Conservation (phyloP, 2,888 invertebrate species). For the Griposia aprilina region DNA sequence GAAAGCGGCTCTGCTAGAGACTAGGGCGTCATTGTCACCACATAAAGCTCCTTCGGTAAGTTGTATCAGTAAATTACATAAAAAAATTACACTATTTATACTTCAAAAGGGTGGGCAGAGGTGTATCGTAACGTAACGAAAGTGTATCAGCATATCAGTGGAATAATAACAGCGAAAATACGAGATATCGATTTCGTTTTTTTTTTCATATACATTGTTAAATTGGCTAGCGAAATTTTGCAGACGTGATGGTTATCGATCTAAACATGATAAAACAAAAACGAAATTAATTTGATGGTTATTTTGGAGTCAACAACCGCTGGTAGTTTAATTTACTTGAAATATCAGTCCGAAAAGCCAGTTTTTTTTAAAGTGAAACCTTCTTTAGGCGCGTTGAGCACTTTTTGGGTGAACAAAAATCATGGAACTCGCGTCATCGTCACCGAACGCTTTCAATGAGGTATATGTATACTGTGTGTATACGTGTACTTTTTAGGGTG, state of each 20-base stretch:
- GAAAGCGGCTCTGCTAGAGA: slow-evolving; percentile 92
- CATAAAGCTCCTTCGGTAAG: slow-evolving; percentile 80
- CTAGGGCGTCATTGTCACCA: slow-evolving; percentile 88
- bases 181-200: background rate
- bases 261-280: background rate
- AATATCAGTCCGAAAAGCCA: no score
- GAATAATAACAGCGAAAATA: background rate
- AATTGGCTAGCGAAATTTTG: background rate
- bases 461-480: no score
- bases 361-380: no score
- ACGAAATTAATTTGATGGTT: background rate
- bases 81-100: background rate
- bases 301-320: background rate
- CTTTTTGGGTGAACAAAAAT: no score
- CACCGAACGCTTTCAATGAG: no score
- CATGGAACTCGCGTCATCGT: no score
- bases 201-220: background rate
- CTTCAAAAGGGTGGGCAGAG: background rate
- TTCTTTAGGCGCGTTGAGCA: no score
- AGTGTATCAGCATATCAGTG: no score
- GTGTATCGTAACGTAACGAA: background rate
- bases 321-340: no score
- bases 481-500: no score
- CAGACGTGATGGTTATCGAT: background rate
- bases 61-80: background rate